These are phyloP conservation scores for Rhopilema esculentum DNA, from an alignment of 30 jellyfish, hydroid and myxozoan species.

Conservation along the genomic window DNA sequence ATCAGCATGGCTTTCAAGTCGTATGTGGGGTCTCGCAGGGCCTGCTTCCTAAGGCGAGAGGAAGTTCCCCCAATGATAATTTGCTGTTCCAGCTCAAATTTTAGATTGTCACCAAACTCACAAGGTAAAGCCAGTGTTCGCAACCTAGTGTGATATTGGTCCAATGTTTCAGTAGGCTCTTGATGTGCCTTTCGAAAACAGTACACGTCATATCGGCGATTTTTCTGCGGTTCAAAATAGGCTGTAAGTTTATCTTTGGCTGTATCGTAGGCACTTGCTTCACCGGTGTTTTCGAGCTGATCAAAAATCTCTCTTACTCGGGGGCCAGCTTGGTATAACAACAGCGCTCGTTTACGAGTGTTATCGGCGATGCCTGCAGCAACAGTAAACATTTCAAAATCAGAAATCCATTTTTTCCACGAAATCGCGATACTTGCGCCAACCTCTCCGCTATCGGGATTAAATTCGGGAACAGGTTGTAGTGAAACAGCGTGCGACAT, in stretches of 20 bases:
- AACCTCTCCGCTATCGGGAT: not conserved
- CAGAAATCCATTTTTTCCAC: not conserved
- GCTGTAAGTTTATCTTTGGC: constrained; percentile 2
- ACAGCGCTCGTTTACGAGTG: not conserved
- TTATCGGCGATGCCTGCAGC: not conserved
- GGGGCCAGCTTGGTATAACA: constrained; percentile 1
- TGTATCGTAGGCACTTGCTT: not conserved
- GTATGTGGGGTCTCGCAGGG: constrained; percentile 15
- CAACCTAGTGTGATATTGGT: constrained; percentile 20
- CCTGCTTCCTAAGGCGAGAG: constrained; percentile 16
- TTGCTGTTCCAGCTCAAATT: constrained; percentile 25
- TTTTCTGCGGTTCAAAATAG: not conserved
- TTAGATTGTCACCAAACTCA: not conserved
- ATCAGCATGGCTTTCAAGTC: constrained; percentile 5
- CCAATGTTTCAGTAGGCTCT: constrained; percentile 13
- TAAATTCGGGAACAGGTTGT: not conserved
- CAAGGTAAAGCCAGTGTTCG: constrained; percentile 17
- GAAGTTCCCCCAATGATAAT: constrained; percentile 42
- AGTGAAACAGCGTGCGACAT: too few relatives aligned
- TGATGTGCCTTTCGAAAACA: not conserved
- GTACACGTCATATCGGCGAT: not conserved
- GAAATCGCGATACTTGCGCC: not conserved
- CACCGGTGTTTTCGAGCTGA: not conserved
- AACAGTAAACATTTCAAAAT: not conserved
- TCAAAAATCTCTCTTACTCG: constrained; percentile 3